Percentiles rank a stretch among this genome's conserved stretches.
Evolutionary conservation across 64 coral and sea anemone species (phyloP).

Genomic region (Pocillopora verrucosa): DNA sequence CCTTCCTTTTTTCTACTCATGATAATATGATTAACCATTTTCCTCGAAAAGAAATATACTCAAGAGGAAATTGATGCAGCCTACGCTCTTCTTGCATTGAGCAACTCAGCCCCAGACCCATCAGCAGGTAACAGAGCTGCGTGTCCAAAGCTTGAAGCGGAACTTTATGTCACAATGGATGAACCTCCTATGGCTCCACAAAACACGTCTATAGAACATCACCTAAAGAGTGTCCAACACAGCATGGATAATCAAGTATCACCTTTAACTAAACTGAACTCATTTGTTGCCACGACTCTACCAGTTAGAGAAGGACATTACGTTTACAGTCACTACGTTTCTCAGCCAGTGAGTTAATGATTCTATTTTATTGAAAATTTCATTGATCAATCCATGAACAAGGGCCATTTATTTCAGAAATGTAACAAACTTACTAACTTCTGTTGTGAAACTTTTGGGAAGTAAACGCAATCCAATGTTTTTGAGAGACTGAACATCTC

Average conservation of each 20-base stretch:
- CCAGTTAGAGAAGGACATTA: background rate
- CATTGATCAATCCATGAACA: too few species aligned
- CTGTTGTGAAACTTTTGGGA: too few species aligned
- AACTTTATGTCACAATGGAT: background rate
- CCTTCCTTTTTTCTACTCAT: too few species aligned
- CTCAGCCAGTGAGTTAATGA: background rate
- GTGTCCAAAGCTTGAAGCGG: background rate
- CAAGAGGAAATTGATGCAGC: constrained; percentile 34
- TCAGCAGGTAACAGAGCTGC: background rate
- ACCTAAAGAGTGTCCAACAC: too few species aligned
- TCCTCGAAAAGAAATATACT: constrained; percentile 1
- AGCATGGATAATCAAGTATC: background rate
- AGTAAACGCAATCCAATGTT: too few species aligned
- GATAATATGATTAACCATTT: too few species aligned
- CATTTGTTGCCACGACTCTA: constrained; percentile 1
- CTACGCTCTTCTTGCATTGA: constrained; percentile 22
- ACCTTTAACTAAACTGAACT: constrained; percentile 4
- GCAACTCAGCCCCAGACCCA: background rate
- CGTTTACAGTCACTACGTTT: background rate
- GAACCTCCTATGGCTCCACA: background rate
- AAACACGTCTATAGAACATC: background rate
- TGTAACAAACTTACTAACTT: too few species aligned
- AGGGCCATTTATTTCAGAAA: too few species aligned
- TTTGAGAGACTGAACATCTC: too few species aligned
- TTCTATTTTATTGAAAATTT: too few species aligned